Base-by-base conservation (phyloP, 2,888 invertebrate species). In the Ormyrus rosae region DNA sequence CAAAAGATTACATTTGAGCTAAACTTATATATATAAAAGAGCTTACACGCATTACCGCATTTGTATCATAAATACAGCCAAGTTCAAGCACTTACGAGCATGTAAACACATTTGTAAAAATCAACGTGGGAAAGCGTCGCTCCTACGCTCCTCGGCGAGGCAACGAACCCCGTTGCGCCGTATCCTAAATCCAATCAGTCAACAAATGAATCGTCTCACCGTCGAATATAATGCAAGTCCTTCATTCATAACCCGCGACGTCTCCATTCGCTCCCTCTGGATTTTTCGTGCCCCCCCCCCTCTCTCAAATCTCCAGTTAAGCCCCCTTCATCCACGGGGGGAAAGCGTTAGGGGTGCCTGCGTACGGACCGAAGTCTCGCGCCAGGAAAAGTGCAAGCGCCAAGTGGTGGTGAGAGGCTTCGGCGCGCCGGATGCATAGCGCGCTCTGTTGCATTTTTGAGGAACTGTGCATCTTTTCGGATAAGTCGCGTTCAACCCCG, bases 131-230 rank as follows among this genome's bases (percentile, higher is more conserved):
- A 80, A 77, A 13, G 53, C 68, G 13, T 34, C 34, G 60, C 58
- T 69, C 75, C 60, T 63, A 19, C 65, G 34, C 34, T 34, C 19
- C 45, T n/a, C 51, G 6, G 6, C 19, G 19, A 9, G 11, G 68
- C 68, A 61, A 10, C 34, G 55, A 51, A 69, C 58, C 19, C 46
- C 46, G 58, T 1, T 13, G n/a, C 34, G 8, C 6, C 46, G n/a
- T 76, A 82, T 82, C 82, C 56, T 2, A 82, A 82, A 82, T 80
- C 82, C 80, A 80, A 82, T 82, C 82, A 80, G 82, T 82, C 74
- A 82, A 82, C 78, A 80, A 72, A 67, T 56, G 68, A 73, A 61
- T 56, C 71, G 73, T 67, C 71, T 10, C 56, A 53, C 19, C 53
- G 51, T 19, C 9, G 46, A 50, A 7, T 77, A 34, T 10, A 19